phyloP scores from a whole-genome alignment of 2,888 invertebrate species.

The Odontocerum albicorne region DNA sequence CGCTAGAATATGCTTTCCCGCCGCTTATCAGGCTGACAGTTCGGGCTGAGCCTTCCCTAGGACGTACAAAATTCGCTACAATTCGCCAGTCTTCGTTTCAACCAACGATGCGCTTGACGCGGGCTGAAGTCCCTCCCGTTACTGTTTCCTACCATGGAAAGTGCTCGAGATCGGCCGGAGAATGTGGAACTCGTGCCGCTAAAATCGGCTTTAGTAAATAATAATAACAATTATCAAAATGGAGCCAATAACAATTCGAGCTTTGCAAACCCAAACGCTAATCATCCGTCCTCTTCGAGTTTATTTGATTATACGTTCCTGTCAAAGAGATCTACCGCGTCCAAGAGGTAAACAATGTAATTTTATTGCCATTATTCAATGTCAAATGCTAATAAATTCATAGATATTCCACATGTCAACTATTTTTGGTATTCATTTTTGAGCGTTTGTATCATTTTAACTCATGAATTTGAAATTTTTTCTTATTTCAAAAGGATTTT shows the following conservation, averaged over 20 bases:
- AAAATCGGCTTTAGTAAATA: slow-evolving; percentile 51
- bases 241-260: slow-evolving; percentile 40
- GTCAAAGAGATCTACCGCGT: slow-evolving; percentile 56
- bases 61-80: not conserved
- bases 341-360: slow-evolving; percentile 51
- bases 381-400: no score
- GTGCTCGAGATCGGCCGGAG: slow-evolving; percentile 39
- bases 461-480: no score
- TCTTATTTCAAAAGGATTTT: no score
- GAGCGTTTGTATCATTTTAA: no score
- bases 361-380: no score
- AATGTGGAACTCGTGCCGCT: slow-evolving; percentile 52
- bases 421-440: no score
- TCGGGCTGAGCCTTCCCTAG: not conserved
- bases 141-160: slow-evolving; percentile 12
- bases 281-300: slow-evolving; percentile 49
- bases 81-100: slow-evolving; percentile 5
- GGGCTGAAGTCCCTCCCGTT: not conserved
- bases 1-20: not conserved
- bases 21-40: not conserved
- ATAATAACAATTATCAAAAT: slow-evolving; percentile 37
- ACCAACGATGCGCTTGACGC: slow-evolving; percentile 15
- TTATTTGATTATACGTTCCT: slow-evolving; percentile 51
- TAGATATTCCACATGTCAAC: no score
- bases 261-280: slow-evolving; percentile 40